These are phyloP conservation scores for Phenganax subtilis DNA, from an alignment of 92 coral and sea anemone species.

Conservation along the genomic window DNA sequence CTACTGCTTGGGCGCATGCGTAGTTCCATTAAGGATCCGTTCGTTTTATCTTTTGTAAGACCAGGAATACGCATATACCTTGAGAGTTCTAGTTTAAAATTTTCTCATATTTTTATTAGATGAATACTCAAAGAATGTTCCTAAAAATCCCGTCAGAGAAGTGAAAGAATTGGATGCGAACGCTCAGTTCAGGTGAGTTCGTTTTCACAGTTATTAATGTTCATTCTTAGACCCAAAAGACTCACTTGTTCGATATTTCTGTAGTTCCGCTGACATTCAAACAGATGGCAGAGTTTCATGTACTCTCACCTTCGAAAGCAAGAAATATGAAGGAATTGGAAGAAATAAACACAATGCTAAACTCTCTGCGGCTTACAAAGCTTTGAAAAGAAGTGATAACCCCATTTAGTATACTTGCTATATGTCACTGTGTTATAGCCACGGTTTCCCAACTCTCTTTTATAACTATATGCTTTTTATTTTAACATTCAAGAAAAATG, in stretches of 20 bases:
- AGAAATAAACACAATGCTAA: constrained; percentile 34
- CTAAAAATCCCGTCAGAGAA: constrained; percentile 64
- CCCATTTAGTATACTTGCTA: neutral
- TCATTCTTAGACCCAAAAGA: neutral
- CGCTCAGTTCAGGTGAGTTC: constrained; percentile 60
- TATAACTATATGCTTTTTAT: too few relatives aligned
- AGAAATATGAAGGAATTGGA: constrained; percentile 13
- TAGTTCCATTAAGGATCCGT: neutral
- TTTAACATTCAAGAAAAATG: too few relatives aligned
- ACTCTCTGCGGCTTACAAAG: constrained; percentile 26
- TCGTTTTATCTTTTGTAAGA: neutral
- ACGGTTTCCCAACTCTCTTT: too few relatives aligned
- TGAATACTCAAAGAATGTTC: constrained; percentile 67
- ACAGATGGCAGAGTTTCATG: constrained; percentile 19
- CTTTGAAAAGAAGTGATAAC: neutral
- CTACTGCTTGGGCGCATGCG: too few relatives aligned
- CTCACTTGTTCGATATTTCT: neutral
- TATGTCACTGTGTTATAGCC: too few relatives aligned
- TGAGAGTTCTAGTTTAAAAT: neutral
- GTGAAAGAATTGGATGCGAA: constrained; percentile 60
- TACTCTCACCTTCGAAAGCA: neutral
- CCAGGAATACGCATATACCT: too few relatives aligned
- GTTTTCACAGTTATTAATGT: neutral
- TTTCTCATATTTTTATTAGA: constrained; percentile 37
- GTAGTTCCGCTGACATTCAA: neutral